Evolutionary conservation across 2,113 vertebrate genomes (phyloP).

Genomic region (Grammomys dolichurus): DNA sequence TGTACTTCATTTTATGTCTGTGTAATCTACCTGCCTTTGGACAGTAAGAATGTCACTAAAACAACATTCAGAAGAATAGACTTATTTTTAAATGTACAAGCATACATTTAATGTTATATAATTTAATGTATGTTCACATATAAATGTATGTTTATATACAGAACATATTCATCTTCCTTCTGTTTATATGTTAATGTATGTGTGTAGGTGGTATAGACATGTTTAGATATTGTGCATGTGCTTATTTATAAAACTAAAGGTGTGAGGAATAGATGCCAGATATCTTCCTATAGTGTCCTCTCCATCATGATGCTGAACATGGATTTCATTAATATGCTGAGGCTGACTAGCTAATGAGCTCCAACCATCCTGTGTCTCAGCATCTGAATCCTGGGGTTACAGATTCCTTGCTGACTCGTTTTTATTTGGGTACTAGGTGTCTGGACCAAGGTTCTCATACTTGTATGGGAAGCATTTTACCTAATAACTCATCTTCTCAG

Average conservation of each 20-base stretch:
- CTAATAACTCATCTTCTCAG: neutral
- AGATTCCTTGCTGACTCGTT: rapidly evolving
- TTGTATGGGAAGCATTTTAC: neutral
- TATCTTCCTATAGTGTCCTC: neutral
- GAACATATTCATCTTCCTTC: conserved; percentile 12
- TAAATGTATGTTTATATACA: too few relatives aligned
- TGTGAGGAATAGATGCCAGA: neutral
- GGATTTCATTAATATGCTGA: neutral
- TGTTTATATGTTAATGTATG: neutral
- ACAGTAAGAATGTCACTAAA: conserved; percentile 2
- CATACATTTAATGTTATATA: too few relatives aligned
- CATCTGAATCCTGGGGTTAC: neutral
- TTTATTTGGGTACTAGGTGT: neutral
- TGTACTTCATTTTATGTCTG: neutral
- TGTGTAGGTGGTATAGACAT: neutral
- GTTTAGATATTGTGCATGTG: neutral
- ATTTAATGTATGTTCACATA: too few relatives aligned
- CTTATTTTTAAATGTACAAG: conserved; percentile 51
- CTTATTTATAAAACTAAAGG: neutral
- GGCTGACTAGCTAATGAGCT: neutral
- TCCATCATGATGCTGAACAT: neutral
- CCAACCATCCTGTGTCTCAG: neutral
- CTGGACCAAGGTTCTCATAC: neutral
- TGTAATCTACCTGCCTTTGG: conserved; percentile 12
- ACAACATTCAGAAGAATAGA: neutral